Evolutionary conservation across 2,113 vertebrate genomes (phyloP), one percentile per base, ranked within the genome.

Genomic region (Grammomys dolichurus): DNA sequence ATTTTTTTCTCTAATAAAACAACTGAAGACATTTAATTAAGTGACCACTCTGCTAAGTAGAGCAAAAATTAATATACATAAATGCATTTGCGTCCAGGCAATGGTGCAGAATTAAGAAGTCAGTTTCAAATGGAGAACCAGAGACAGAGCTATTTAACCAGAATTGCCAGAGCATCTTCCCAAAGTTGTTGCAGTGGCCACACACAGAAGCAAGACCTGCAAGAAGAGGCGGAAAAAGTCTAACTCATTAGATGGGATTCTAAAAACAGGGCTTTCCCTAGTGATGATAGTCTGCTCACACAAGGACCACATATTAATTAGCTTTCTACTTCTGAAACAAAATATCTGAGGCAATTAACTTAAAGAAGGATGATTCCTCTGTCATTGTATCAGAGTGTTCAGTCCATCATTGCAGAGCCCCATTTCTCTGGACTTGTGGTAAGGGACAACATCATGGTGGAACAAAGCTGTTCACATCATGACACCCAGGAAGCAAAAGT

Each of bases 21-120:
- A 99, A 99, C 98, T 98, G 98, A 98, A 98, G 98, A 97, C 98
- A 98, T 98, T 98, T 99, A 98, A 98, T 98, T 99, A 99, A 98
- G 98, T 99, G 98, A 98, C 98, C 98, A 98, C 97, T 98, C 96
- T 98, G 98, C 94, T 98, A 98, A 99, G 98, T 99, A 98, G 98
- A 98, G 98, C 98, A 98, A 98, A 98, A 98, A 98, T 98, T 98
- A 98, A 98, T 98, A 98, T 96, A 98, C 98, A 97, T 98, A 98
- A 98, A 98, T 98, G 97, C 98, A 97, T 98, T 98, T 98, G 98
- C 98, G 95, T 98, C 97, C 97, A 98, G 93, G 97, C 96, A 97
- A 97, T 98, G 97, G 98, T 97, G 98, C 98, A 98, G 98, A 98
- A 98, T 99, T 98, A 98, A 98, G 98, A 98, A 98, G 84, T 97